Evolutionary conservation across 1,140 invertebrate species (phyloP).

Genomic region (Drosophila nigrodunni): DNA sequence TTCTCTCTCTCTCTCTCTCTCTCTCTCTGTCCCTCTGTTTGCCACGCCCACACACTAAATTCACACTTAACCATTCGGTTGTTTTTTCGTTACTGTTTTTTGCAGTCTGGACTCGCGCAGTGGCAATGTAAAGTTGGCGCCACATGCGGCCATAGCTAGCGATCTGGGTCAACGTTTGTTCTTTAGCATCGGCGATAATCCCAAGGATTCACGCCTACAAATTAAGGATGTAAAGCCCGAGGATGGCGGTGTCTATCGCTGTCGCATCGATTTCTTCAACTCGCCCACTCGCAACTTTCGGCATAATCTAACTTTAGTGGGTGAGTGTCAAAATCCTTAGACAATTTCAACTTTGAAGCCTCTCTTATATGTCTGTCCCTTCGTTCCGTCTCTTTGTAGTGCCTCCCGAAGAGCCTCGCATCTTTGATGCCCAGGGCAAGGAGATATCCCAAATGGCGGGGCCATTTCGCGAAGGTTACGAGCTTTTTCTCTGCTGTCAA

Average conservation of each 20-base stretch:
- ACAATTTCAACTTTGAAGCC: background rate
- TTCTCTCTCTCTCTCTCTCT: too few species aligned
- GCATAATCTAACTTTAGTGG: conserved; percentile 93
- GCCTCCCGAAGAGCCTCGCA: conserved; percentile 90
- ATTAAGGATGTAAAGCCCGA: conserved; percentile 89
- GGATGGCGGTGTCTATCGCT: conserved; percentile 92
- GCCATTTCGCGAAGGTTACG: conserved; percentile 93
- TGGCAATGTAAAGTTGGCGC: conserved; percentile 87
- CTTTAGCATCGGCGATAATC: conserved; percentile 90
- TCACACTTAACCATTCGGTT: conserved; percentile 43
- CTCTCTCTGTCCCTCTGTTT: background rate
- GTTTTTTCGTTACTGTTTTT: conserved; percentile 21
- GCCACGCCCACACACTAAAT: conserved; percentile 62
- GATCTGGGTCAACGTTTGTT: conserved; percentile 90
- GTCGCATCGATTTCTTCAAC: conserved; percentile 93
- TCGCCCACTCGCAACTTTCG: conserved; percentile 93
- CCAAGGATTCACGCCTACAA: conserved; percentile 89
- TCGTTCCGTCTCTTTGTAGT: conserved; percentile 86
- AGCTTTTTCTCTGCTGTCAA: conserved; percentile 92
- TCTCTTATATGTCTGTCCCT: too few species aligned
- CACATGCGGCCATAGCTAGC: conserved; percentile 90
- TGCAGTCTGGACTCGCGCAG: conserved; percentile 91
- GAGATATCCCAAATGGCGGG: conserved; percentile 91
- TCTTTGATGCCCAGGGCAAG: conserved; percentile 92
- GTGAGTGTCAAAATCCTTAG: conserved; percentile 86